Base-by-base conservation (phyloP, 1,140 invertebrate species). In the Bombus sylvicola region DNA sequence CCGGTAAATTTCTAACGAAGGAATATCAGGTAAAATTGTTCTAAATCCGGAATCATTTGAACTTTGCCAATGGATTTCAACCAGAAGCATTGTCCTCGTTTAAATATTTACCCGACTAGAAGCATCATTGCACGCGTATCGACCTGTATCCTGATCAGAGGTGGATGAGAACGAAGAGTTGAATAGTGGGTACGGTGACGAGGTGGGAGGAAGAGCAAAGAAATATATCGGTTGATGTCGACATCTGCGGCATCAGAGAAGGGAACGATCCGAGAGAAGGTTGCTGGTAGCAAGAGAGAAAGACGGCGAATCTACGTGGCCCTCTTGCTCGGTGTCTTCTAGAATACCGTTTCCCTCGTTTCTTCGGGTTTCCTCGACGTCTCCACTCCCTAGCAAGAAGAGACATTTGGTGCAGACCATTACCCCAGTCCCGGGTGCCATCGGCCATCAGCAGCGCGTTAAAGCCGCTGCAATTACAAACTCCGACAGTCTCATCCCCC, bases 391-490 rank as follows among this genome's bases (percentile, higher is more conserved):
- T 62, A 41, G 80, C 84, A 86, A 91, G 90, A 91, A 91, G 86
- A 87, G 88, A 93, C 92, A 94, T 94, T 94, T 88, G 90, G 91
- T 89, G 91, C 91, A 93, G 92, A 91, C 92, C 92, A 94, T 94
- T 94, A 94, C 92, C 92, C 88, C 89, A 89, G 91, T 91, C 90
- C 87, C 85, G 90, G 80, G 87, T 92, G 91, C 93, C 93, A 94
- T 94, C 93, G 94, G 92, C 92, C 92, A 94, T 94, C 93, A 92
- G 86, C 91, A 92, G 91, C 92, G 93, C 93, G 94, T 94, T 94
- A 93, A 94, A 94, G 92, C 93, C 93, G 90, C 92, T 92, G 94
- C 93, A 95, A 95, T 95, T 94, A 95, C 93, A 94, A 94, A 94
- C 92, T 94, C 92, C 86, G 91, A 91, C 91, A 92, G 93, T 92